Evolutionary conservation across 2,113 vertebrate genomes (phyloP).

Genomic region (Pteronura brasiliensis): DNA sequence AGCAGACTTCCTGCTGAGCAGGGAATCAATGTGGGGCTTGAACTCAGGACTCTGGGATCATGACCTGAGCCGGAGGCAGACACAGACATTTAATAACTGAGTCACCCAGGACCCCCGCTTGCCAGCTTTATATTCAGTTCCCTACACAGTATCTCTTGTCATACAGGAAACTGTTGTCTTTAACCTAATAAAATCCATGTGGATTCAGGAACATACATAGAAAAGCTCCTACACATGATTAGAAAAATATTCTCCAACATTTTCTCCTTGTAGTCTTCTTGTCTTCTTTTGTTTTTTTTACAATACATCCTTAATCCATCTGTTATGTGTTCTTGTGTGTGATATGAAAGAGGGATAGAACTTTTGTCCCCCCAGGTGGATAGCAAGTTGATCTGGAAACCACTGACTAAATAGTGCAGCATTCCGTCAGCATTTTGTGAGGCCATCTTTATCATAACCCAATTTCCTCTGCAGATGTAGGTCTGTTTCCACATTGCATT

Average conservation of each 20-base stretch:
- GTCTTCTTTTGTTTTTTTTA: not conserved
- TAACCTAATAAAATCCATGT: not conserved
- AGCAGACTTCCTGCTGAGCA: too few species aligned
- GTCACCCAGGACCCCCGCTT: not conserved
- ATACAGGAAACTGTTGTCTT: not conserved
- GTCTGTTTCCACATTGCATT: not conserved
- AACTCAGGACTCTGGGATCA: too few species aligned
- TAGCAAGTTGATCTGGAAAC: not conserved
- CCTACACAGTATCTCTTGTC: not conserved
- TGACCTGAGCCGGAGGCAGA: too few species aligned
- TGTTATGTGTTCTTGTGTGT: not conserved
- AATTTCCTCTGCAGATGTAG: accelerated
- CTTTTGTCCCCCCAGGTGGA: not conserved
- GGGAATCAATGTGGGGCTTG: too few species aligned
- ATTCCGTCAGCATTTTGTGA: not conserved
- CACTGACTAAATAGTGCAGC: not conserved
- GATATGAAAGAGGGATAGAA: not conserved
- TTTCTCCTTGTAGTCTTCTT: constrained; percentile 10
- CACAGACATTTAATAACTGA: too few species aligned
- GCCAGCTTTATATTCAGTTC: not conserved
- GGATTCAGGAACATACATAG: not conserved
- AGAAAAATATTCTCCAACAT: not conserved
- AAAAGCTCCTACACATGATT: not conserved
- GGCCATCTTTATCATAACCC: not conserved
- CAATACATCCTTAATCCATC: not conserved